Conservation (phyloP, 2,113 vertebrate species). For the Otolemur garnettii region DNA sequence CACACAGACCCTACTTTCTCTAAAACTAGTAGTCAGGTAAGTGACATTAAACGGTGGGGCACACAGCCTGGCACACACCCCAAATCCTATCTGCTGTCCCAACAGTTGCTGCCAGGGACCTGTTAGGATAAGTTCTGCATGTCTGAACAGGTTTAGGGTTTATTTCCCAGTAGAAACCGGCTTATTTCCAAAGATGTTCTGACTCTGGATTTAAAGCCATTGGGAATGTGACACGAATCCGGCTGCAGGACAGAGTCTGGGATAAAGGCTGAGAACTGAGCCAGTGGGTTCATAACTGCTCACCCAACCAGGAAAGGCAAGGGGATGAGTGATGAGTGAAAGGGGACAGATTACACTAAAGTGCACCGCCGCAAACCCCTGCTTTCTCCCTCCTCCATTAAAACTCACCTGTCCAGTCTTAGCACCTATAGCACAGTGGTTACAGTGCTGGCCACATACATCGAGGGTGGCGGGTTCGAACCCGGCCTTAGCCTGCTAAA, state of each 20-base stretch:
- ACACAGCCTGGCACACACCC: background rate
- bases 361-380: background rate
- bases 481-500: too few relatives aligned
- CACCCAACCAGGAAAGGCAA: background rate
- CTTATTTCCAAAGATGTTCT: background rate
- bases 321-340: too few relatives aligned
- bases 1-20: background rate
- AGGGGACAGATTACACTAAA: fast-evolving
- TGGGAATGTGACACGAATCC: background rate
- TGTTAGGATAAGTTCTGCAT: background rate
- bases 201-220: background rate
- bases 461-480: too few relatives aligned
- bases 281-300: background rate
- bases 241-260: background rate
- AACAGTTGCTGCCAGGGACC: background rate
- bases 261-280: background rate
- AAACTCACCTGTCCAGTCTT: background rate
- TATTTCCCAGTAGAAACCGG: background rate
- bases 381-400: background rate
- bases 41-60: background rate
- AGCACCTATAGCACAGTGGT: too few relatives aligned
- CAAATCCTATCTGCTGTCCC: background rate
- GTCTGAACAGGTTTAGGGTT: background rate
- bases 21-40: background rate
- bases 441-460: too few relatives aligned